Conservation (phyloP, 2,888 invertebrate genomes). For the Cantharis lateralis region DNA sequence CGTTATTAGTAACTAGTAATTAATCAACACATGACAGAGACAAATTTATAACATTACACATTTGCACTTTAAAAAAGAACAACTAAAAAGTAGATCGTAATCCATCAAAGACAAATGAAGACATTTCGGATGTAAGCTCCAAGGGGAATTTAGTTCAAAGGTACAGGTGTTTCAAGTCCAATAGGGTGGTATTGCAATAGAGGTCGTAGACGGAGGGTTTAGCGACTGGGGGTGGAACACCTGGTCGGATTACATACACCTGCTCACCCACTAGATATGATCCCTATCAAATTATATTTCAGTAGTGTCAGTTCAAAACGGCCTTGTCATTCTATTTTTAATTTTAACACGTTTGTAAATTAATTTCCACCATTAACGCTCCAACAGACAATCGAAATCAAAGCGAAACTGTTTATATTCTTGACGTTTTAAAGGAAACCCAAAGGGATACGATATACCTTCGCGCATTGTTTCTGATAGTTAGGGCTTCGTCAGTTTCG, state of each 20-base stretch:
- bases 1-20: neutral
- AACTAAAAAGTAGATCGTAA: slow-evolving; percentile 27
- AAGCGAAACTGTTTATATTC: neutral
- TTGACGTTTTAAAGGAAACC: neutral
- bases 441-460: too few species aligned
- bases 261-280: slow-evolving; percentile 37
- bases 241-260: slow-evolving; percentile 44
- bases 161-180: slow-evolving; percentile 38
- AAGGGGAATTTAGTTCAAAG: slow-evolving; percentile 40
- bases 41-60: slow-evolving; percentile 15
- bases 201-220: slow-evolving; percentile 33
- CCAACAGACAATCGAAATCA: neutral
- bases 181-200: slow-evolving; percentile 31
- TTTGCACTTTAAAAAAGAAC: slow-evolving; percentile 10
- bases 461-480: neutral
- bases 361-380: neutral
- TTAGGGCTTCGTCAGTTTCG: neutral
- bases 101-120: slow-evolving; percentile 43
- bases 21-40: neutral
- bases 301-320: slow-evolving; percentile 27
- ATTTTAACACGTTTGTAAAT: neutral
- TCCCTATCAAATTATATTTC: slow-evolving; percentile 40
- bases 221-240: slow-evolving; percentile 40
- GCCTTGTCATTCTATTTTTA: neutral
- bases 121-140: slow-evolving; percentile 33